Percentiles rank a stretch among this genome's conserved stretches.
phyloP scores from a whole-genome alignment of 1,140 invertebrate species.

The Plectrocnemia conspersa region DNA sequence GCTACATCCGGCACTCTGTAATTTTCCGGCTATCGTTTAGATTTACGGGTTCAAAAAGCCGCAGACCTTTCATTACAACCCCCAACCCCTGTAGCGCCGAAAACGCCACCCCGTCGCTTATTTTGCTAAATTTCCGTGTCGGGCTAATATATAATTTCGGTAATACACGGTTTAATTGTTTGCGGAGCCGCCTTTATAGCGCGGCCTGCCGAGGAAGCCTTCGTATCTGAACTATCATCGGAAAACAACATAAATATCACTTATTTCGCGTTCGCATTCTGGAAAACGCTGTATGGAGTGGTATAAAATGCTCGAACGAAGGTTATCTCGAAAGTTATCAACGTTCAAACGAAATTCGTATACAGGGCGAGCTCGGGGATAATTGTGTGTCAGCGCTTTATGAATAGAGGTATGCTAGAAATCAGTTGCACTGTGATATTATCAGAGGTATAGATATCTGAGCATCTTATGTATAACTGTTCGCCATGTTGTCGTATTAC shows the following conservation, averaged over 20 bases:
- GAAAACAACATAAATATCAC: conserved; percentile 23
- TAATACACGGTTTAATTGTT: conserved; percentile 13
- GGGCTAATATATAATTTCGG: conserved; percentile 5
- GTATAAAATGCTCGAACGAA: too few species aligned
- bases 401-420: too few species aligned
- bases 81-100: background rate
- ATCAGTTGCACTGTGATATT: too few species aligned
- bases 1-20: background rate
- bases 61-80: background rate
- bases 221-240: background rate
- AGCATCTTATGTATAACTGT: too few species aligned
- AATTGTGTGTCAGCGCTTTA: too few species aligned
- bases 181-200: too few species aligned
- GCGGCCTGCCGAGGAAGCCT: background rate
- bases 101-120: background rate
- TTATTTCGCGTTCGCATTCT: background rate
- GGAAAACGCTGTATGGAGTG: too few species aligned
- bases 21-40: conserved; percentile 17
- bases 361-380: too few species aligned
- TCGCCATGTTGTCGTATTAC: too few species aligned
- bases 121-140: conserved; percentile 7
- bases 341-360: too few species aligned
- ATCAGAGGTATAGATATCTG: too few species aligned
- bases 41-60: conserved; percentile 2
- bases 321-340: too few species aligned